phyloP scores from a whole-genome alignment of 2,888 invertebrate genomes.

The Drosophila ezoana region DNA sequence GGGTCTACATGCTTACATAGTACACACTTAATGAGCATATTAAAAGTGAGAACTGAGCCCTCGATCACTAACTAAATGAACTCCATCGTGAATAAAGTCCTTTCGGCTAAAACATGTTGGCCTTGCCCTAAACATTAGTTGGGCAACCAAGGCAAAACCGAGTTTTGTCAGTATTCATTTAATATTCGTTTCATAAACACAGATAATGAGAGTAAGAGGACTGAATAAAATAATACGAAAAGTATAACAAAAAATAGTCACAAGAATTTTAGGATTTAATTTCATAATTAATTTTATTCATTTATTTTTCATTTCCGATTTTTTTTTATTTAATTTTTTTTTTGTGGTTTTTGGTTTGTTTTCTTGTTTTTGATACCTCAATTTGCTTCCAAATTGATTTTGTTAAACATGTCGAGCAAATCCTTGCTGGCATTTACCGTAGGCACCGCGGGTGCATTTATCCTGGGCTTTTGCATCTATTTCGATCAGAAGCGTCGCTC shows the following conservation, averaged over 20 bases:
- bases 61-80: no score
- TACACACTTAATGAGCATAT: no score
- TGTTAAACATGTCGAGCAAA: slow-evolving; percentile 7
- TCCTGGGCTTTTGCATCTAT: slow-evolving; percentile 49
- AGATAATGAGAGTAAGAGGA: neutral
- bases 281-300: neutral
- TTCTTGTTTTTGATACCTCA: neutral
- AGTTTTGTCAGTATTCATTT: slow-evolving; percentile 2
- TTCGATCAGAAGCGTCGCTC: slow-evolving; percentile 50
- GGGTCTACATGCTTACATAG: no score
- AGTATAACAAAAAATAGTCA: neutral
- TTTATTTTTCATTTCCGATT: neutral
- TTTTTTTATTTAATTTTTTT: neutral
- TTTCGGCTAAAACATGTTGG: slow-evolving; percentile 1
- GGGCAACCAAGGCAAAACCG: neutral
- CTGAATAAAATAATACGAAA: neutral
- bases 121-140: slow-evolving; percentile 13
- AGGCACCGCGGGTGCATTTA: slow-evolving; percentile 27
- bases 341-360: neutral
- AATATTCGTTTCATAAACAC: neutral
- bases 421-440: slow-evolving; percentile 11
- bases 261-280: neutral
- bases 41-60: no score
- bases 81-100: no score
- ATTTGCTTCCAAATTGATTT: neutral